Evolutionary conservation across 2,797 vertebrate species (phyloP).

Genomic region (Threskiornis aethiopicus): DNA sequence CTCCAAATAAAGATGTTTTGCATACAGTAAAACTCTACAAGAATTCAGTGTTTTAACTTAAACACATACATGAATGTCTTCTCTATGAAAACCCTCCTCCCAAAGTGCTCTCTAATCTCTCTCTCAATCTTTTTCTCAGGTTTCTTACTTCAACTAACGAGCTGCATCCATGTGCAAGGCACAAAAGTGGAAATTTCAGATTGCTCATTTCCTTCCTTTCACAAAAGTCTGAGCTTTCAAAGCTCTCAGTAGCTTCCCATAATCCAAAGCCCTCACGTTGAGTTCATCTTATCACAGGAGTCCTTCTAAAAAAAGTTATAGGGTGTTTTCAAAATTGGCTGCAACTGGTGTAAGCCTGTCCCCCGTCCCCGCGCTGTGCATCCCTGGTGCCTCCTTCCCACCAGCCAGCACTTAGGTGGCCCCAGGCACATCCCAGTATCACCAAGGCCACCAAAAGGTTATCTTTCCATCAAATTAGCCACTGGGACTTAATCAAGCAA

Average conservation of each 20-base stretch:
- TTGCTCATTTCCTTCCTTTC: not conserved
- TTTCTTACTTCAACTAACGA: not conserved
- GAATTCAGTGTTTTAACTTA: not conserved
- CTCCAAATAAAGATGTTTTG: not conserved
- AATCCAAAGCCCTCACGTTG: not conserved
- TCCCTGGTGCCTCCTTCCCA: not conserved
- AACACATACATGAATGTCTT: not conserved
- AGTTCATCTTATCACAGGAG: not conserved
- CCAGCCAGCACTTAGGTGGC: not conserved
- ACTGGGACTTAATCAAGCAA: not conserved
- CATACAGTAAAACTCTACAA: not conserved
- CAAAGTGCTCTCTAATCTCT: not conserved
- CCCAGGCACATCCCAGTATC: not conserved
- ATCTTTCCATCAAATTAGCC: not conserved
- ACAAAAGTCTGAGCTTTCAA: not conserved
- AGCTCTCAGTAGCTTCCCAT: not conserved
- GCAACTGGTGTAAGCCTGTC: accelerated
- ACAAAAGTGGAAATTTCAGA: not conserved
- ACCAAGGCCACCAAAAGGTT: not conserved
- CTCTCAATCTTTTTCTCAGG: not conserved
- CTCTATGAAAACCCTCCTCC: not conserved
- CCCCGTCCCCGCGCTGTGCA: accelerated
- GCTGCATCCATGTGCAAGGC: not conserved
- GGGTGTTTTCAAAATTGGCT: not conserved
- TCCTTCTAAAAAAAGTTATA: not conserved